Conservation (phyloP, 1,140 invertebrate species). For the Scaptomyza montana region DNA sequence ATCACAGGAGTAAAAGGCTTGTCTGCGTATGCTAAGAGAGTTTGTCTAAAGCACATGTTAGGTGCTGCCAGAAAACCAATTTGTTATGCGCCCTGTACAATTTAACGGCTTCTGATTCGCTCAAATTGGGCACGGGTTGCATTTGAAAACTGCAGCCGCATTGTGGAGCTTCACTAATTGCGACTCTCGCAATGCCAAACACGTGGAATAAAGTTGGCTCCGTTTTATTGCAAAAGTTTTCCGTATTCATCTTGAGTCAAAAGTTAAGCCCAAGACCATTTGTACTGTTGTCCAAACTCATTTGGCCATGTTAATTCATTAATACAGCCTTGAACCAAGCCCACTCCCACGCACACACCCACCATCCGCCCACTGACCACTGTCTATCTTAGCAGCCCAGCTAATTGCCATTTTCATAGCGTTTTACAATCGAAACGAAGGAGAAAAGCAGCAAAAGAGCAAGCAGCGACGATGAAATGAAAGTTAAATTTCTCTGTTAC, state of each 20-base stretch:
- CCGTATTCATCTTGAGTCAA: constrained; percentile 31
- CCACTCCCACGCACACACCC: neutral
- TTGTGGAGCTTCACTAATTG: constrained; percentile 54
- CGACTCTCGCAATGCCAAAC: constrained; percentile 49
- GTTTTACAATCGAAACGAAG: constrained; percentile 49
- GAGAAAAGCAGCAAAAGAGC: neutral
- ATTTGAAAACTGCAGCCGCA: constrained; percentile 30
- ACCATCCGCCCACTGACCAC: neutral
- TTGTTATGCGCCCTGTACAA: constrained; percentile 70
- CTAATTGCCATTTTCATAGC: constrained; percentile 77
- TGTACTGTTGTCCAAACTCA: constrained; percentile 67
- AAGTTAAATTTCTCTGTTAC: constrained; percentile 59
- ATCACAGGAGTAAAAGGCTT: constrained; percentile 4
- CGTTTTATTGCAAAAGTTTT: constrained; percentile 74
- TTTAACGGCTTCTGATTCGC: constrained; percentile 74
- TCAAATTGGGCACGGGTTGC: constrained; percentile 56
- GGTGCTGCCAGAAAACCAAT: constrained; percentile 64
- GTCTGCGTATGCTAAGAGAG: constrained; percentile 42
- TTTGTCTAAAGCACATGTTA: constrained; percentile 58
- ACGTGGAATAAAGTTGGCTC: constrained; percentile 53
- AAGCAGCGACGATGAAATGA: constrained; percentile 27
- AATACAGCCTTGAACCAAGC: constrained; percentile 64
- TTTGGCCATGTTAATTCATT: constrained; percentile 82
- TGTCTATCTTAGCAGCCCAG: constrained; percentile 47
- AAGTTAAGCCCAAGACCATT: constrained; percentile 55